Evolutionary conservation across 2,888 invertebrate species (phyloP), one percentile per base, ranked within the genome.

Genomic region (Eretmocerus hayati): DNA sequence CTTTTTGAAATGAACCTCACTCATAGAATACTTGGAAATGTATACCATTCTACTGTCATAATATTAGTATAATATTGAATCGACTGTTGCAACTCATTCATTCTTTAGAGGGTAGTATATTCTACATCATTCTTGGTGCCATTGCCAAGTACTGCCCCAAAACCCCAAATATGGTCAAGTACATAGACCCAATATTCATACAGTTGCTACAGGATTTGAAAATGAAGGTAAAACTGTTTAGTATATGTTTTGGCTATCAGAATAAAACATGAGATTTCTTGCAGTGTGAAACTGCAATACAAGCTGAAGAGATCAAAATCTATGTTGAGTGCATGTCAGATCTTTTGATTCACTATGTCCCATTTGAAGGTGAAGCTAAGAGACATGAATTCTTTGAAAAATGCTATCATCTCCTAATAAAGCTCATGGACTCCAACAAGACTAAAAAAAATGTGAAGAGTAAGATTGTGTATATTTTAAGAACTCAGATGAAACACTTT

Each of bases 251-350:
- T 40, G 11, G n/a, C 4, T 11, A 23, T 35, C 42, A 16, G 32
- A 21, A 6, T 15, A 9, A 40, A 39, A 38, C 53, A 51, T 37
- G n/a, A n/a, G n/a, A n/a, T n/a, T n/a, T n/a, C n/a, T n/a, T n/a
- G n/a, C n/a, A n/a, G n/a, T n/a, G n/a, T n/a, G n/a, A n/a, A n/a
- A n/a, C n/a, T n/a, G n/a, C n/a, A n/a, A n/a, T 47, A 52, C 26
- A 38, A 48, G 53, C 23, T 26, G 32, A 38, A 2, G 59, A 63
- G 36, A 50, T 63, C 9, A 44, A 57, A 37, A 50, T 58, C 30
- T 63, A 64, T 49, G 48, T 69, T 1, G 59, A 66, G 18, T 54
- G 58, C 11, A 35, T 62, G 6, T 48, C 51, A 2, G 52, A 65
- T 35, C 49, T 67, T 8, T 42, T 67, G n/a, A 18, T 46, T 4